Percentiles rank a stretch among this genome's conserved stretches.
Evolutionary conservation across 2,113 vertebrate species (phyloP).

Genomic region (Brachyistius frenatus): DNA sequence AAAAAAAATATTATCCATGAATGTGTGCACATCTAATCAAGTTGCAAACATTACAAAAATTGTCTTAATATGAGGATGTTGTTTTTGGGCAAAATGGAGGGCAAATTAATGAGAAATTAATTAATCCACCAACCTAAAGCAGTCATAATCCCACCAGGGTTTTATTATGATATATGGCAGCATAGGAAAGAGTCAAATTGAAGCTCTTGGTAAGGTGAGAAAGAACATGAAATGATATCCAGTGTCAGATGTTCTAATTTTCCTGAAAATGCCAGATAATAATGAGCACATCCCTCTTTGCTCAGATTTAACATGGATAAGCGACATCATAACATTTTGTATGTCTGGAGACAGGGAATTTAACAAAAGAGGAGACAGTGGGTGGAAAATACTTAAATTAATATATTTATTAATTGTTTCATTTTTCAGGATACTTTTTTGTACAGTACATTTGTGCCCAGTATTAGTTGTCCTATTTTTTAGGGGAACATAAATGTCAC

Average conservation of each 20-base stretch:
- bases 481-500: slow-evolving; percentile 28
- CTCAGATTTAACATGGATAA: background rate
- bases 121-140: slow-evolving; percentile 4
- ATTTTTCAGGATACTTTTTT: slow-evolving; percentile 1
- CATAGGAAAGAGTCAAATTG: background rate
- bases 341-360: too few relatives aligned
- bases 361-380: background rate
- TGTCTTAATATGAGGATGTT: background rate
- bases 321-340: background rate
- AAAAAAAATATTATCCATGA: too few relatives aligned
- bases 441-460: background rate
- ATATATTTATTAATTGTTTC: slow-evolving; percentile 14
- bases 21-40: background rate
- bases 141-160: background rate
- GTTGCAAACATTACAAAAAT: background rate
- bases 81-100: background rate
- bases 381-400: slow-evolving; percentile 4
- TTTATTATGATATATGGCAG: slow-evolving; percentile 6
- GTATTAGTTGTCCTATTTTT: background rate
- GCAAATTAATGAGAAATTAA: background rate
- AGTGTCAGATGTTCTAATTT: background rate
- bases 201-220: background rate
- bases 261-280: background rate
- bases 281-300: background rate
- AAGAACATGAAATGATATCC: background rate